Conservation (phyloP, 2,888 invertebrate genomes). For the Caenorhabditis macrosperma region DNA sequence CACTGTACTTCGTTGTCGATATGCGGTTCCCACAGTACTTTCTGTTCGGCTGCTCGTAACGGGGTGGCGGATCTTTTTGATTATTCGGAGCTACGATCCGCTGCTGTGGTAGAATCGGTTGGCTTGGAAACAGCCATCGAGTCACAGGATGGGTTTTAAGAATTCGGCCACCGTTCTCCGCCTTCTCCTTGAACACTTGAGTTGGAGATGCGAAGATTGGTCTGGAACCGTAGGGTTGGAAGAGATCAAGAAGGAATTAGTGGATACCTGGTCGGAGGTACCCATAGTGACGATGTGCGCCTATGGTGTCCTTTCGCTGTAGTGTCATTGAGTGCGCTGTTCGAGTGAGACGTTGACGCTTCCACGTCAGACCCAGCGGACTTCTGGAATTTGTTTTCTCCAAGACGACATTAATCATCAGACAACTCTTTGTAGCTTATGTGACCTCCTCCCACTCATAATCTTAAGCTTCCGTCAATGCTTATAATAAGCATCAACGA, state of each 20-base stretch:
- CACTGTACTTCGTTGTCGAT: constrained; percentile 94
- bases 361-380: constrained; percentile 47
- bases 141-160: constrained; percentile 64
- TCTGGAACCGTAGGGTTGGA: constrained; percentile 40
- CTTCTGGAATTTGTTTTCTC: constrained; percentile 26
- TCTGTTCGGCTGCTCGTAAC: constrained; percentile 70
- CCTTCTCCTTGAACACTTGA: constrained; percentile 67
- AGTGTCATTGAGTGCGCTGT: constrained; percentile 35
- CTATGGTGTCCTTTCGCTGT: constrained; percentile 69
- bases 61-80: constrained; percentile 57
- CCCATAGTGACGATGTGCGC: constrained; percentile 71
- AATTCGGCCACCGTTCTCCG: constrained; percentile 68
- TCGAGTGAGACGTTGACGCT: constrained; percentile 54
- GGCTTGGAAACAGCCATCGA: constrained; percentile 60
- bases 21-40: constrained; percentile 88
- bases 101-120: constrained; percentile 56
- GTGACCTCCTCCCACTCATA: not conserved
- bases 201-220: constrained; percentile 69
- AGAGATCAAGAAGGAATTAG: not conserved
- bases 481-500: constrained; percentile 15
- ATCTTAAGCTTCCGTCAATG: not conserved
- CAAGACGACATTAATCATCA: not conserved
- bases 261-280: constrained; percentile 64
- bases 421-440: not conserved
- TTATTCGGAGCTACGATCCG: constrained; percentile 63